Evolutionary conservation across 2,113 vertebrate species (phyloP), one percentile per base, ranked within the genome.

Genomic region (Prionailurus bengalensis): DNA sequence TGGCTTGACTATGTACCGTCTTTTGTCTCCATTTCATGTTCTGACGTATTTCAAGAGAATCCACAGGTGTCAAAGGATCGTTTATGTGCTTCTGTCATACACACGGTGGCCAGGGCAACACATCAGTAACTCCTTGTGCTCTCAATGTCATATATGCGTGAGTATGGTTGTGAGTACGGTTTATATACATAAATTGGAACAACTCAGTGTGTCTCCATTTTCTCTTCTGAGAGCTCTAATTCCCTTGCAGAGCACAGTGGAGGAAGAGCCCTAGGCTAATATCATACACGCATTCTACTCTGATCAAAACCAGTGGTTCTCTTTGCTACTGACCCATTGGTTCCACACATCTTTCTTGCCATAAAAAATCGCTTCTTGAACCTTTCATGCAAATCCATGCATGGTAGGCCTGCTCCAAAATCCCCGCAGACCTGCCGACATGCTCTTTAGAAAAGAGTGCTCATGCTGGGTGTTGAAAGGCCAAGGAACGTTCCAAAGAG

Each of bases 311-410:
- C 36, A 12, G 2, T 0, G 1, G 11, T 31, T 79, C 13, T 66
- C 53, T 93, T 5, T 27, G 17, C 55, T 11, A 12, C 5, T 7
- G 2, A 91, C 25, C 4, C 12, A 2, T 3, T n/a, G 42, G 58
- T 7, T 80, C 27, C 14, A 12, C 2, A 1, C 5, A 1, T 13
- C 19, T 21, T 74, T 88, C 2, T 27, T n/a, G 78, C 13, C 33
- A 36, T 9, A 12, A 29, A 27, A 55, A 71, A 25, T 63, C 25
- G 3, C 58, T 91, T 83, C 17, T 23, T 2, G 16, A 66, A 2
- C 1, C 53, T 7, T 39, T 76, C 7, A 25, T 4, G 16, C 4
- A 51, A 88, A 51, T 19, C 4, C 27, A 5, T 0, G 0, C 1
- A 0, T 42, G 7, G 12, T 3, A 2, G 0, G 16, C 3, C 19